Evolutionary conservation across 1,140 invertebrate species (phyloP).

Genomic region (Thaumetopoea pityocampa): DNA sequence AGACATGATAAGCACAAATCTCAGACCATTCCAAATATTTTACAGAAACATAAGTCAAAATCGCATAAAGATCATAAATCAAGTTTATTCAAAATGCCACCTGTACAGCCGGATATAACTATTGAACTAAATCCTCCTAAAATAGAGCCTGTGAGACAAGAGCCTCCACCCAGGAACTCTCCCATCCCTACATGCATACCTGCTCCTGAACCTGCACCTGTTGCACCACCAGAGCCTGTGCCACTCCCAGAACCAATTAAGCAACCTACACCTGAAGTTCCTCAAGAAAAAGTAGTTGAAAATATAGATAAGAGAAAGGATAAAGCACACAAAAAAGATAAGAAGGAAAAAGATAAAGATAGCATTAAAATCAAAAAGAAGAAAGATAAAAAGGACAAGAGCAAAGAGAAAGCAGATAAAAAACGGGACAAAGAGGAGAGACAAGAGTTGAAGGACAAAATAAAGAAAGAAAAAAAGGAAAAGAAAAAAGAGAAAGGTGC

Average conservation of each 20-base stretch:
- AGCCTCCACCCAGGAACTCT: slow-evolving; percentile 34
- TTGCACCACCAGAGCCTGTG: slow-evolving; percentile 25
- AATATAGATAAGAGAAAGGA: slow-evolving; percentile 79
- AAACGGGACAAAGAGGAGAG: slow-evolving; percentile 78
- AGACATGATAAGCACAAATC: slow-evolving; percentile 69
- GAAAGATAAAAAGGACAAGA: slow-evolving; percentile 84
- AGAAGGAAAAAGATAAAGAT: slow-evolving; percentile 79
- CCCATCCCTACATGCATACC: slow-evolving; percentile 24
- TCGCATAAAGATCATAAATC: slow-evolving; percentile 68
- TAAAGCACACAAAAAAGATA: slow-evolving; percentile 83
- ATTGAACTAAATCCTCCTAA: slow-evolving; percentile 74
- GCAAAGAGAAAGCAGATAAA: slow-evolving; percentile 77
- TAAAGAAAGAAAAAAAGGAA: slow-evolving; percentile 76
- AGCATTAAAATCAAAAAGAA: slow-evolving; percentile 83
- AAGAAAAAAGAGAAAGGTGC: slow-evolving; percentile 78
- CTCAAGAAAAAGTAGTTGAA: slow-evolving; percentile 71
- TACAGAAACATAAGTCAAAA: slow-evolving; percentile 68
- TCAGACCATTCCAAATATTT: slow-evolving; percentile 70
- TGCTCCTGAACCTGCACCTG: slow-evolving; percentile 23
- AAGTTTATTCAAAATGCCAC: slow-evolving; percentile 68
- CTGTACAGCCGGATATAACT: slow-evolving; percentile 70
- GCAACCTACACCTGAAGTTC: slow-evolving; percentile 24
- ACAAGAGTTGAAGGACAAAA: slow-evolving; percentile 77
- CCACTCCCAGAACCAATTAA: slow-evolving; percentile 27
- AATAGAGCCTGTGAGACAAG: slow-evolving; percentile 46